Evolutionary conservation across 2,888 invertebrate species (phyloP).

Genomic region (Erannis defoliaria): DNA sequence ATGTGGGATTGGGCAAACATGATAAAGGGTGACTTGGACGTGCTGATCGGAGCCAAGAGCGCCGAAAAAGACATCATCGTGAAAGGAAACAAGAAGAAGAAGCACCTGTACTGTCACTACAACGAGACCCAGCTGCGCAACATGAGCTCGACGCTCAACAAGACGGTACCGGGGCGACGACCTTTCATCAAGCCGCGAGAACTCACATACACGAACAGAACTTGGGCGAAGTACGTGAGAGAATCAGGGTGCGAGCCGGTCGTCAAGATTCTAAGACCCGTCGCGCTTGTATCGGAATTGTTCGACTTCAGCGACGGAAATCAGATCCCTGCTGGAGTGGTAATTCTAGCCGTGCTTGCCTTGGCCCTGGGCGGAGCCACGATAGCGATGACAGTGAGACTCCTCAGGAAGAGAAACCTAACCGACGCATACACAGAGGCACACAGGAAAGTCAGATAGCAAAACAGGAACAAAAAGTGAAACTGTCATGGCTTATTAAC

Average conservation of each 20-base stretch:
- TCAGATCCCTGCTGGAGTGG: constrained; percentile 62
- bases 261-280: constrained; percentile 79
- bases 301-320: constrained; percentile 51
- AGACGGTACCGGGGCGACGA: constrained; percentile 84
- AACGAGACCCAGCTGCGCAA: constrained; percentile 85
- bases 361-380: constrained; percentile 64
- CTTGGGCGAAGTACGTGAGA: constrained; percentile 91
- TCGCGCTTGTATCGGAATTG: constrained; percentile 67
- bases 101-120: constrained; percentile 88
- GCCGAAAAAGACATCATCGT: constrained; percentile 88
- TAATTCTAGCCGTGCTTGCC: constrained; percentile 71
- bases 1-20: constrained; percentile 91
- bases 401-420: constrained; percentile 59
- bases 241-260: constrained; percentile 88
- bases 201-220: constrained; percentile 86
- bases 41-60: constrained; percentile 89
- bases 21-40: constrained; percentile 88
- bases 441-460: constrained; percentile 71
- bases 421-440: constrained; percentile 63
- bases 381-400: constrained; percentile 72
- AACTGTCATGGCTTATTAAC: neutral
- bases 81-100: constrained; percentile 89
- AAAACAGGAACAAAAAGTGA: constrained; percentile 15
- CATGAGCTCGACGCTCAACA: constrained; percentile 77
- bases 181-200: constrained; percentile 87